Conservation (phyloP, 2,888 invertebrate species). For the Amaurobius ferox region DNA sequence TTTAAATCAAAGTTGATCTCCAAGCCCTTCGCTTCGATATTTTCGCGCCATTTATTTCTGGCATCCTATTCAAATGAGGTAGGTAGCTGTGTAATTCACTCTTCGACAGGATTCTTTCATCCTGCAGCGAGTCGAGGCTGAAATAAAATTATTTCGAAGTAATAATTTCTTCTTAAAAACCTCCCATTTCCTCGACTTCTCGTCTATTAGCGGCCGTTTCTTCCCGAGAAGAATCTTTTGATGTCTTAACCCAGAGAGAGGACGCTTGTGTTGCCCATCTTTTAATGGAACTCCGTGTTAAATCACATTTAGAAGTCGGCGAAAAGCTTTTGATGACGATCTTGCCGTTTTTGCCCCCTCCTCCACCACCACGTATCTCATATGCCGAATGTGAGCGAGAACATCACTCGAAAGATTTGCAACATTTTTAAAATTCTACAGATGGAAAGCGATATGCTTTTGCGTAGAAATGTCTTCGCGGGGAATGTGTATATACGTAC, state of each 20-base stretch:
- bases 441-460: neutral
- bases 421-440: neutral
- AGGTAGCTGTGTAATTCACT: neutral
- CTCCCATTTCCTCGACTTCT: neutral
- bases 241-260: neutral
- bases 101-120: neutral
- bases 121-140: neutral
- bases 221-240: neutral
- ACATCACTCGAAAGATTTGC: neutral
- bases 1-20: too few species aligned
- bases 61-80: too few species aligned
- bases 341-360: neutral
- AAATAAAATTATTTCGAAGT: neutral
- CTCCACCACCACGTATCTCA: neutral
- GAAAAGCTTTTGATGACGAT: neutral
- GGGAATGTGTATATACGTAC: too few species aligned
- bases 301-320: constrained; percentile 11
- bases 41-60: too few species aligned
- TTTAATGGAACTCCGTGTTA: constrained; percentile 11
- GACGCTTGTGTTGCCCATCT: neutral
- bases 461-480: neutral
- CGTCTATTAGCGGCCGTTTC: neutral
- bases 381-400: neutral
- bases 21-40: too few species aligned
- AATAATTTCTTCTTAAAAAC: neutral